phyloP scores from a whole-genome alignment of 2,888 invertebrate species.

The Cryptus viduatorius region DNA sequence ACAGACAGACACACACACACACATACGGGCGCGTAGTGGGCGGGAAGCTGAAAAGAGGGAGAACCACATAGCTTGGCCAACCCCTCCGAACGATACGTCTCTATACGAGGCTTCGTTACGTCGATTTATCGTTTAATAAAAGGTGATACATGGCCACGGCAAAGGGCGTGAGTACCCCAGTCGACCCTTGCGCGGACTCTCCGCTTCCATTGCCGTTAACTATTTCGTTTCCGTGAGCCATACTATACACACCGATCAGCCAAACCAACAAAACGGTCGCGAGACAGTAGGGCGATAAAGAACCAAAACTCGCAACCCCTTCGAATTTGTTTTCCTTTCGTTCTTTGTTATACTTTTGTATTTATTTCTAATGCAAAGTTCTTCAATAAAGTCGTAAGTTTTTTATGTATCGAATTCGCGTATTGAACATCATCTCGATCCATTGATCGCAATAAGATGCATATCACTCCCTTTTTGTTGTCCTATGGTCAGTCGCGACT shows the following conservation, averaged over 20 bases:
- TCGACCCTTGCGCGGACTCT: constrained; percentile 32
- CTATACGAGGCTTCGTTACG: constrained; percentile 76
- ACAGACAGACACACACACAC: constrained; percentile 5
- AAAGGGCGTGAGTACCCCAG: constrained; percentile 42
- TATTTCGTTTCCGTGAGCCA: constrained; percentile 58
- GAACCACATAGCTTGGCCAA: constrained; percentile 45
- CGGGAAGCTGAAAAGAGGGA: constrained; percentile 45
- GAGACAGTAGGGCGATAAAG: not conserved
- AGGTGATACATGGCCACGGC: constrained; percentile 76
- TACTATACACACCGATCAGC: not conserved
- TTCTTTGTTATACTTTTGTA: constrained; percentile 4
- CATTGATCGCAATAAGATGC: no score
- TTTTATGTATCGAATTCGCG: not conserved
- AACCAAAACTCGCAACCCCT: not conserved
- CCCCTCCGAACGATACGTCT: constrained; percentile 67
- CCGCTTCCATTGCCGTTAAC: constrained; percentile 46
- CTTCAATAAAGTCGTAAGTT: not conserved
- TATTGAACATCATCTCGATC: no score
- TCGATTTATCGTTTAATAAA: constrained; percentile 82
- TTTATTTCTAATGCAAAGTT: not conserved
- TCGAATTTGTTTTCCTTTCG: not conserved
- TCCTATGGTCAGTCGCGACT: no score
- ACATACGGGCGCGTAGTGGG: constrained; percentile 12
- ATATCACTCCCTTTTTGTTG: no score
- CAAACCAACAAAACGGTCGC: not conserved